Conservation (phyloP, 2,888 invertebrate species). For the Dynastes tityus region DNA sequence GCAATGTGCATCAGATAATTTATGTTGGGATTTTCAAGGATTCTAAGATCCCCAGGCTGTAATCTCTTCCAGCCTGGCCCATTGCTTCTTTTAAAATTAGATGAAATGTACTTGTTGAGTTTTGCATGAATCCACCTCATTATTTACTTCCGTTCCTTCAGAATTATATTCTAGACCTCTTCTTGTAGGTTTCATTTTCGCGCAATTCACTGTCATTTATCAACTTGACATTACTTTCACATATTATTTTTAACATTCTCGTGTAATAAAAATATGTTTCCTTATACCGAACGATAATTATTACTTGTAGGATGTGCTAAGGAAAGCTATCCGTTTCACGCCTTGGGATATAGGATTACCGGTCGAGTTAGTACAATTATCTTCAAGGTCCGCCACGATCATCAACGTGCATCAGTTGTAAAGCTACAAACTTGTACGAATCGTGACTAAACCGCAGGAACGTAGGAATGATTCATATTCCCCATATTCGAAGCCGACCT, state of each 20-base stretch:
- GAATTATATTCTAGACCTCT: too few relatives aligned
- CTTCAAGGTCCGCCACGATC: slow-evolving; percentile 3
- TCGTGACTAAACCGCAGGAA: neutral
- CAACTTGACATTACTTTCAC: neutral
- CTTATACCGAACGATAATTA: neutral
- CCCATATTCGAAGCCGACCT: neutral
- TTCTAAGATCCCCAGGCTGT: too few relatives aligned
- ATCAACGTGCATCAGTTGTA: neutral
- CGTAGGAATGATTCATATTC: neutral
- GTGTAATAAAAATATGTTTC: neutral
- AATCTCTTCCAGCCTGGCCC: too few relatives aligned
- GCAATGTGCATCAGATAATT: too few relatives aligned
- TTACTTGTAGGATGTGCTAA: neutral
- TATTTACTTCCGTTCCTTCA: too few relatives aligned
- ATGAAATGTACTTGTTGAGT: too few relatives aligned
- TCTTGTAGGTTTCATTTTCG: too few relatives aligned
- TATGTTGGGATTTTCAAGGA: too few relatives aligned
- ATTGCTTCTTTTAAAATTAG: too few relatives aligned
- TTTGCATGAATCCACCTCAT: too few relatives aligned
- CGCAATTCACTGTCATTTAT: neutral
- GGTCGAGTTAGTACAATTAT: slow-evolving; percentile 15
- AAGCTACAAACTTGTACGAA: slow-evolving; percentile 1
- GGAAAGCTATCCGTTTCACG: slow-evolving; percentile 34
- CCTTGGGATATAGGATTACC: slow-evolving; percentile 31
- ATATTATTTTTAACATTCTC: neutral